Conservation (phyloP, 2,797 vertebrate species). For the Neostethus bicornis region DNA sequence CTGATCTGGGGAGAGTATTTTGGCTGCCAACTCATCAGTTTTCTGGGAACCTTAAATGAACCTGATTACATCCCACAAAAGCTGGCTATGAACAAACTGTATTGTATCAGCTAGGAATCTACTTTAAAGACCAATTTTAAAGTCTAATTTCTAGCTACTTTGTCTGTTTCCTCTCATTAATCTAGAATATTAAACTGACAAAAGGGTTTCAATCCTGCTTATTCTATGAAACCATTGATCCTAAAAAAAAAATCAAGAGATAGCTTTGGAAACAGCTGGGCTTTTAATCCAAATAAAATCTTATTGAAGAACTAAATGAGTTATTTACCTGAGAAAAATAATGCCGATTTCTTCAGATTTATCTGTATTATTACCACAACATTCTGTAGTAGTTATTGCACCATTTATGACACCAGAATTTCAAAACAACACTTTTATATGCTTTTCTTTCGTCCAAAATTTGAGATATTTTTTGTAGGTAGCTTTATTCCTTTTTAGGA, state of each 20-base stretch:
- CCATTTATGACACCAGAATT: neutral
- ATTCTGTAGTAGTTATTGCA: neutral
- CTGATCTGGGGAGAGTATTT: no score
- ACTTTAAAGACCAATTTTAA: no score
- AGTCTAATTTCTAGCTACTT: no score
- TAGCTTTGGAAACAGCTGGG: neutral
- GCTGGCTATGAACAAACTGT: no score
- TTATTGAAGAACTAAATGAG: neutral
- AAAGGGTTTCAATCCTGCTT: no score
- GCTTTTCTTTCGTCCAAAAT: neutral
- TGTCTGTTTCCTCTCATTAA: no score
- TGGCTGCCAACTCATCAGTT: no score
- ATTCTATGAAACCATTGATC: neutral
- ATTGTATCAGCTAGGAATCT: no score
- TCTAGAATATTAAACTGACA: no score
- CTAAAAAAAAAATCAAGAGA: neutral
- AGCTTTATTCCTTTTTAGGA: neutral
- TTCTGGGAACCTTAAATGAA: no score
- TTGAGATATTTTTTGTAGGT: neutral
- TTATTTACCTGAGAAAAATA: neutral
- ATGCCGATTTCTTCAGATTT: neutral
- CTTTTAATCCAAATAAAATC: neutral
- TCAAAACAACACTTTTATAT: neutral
- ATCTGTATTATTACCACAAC: neutral
- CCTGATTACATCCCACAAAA: no score